Conservation (phyloP, 2,888 invertebrate species). For the Artemia sp. region DNA sequence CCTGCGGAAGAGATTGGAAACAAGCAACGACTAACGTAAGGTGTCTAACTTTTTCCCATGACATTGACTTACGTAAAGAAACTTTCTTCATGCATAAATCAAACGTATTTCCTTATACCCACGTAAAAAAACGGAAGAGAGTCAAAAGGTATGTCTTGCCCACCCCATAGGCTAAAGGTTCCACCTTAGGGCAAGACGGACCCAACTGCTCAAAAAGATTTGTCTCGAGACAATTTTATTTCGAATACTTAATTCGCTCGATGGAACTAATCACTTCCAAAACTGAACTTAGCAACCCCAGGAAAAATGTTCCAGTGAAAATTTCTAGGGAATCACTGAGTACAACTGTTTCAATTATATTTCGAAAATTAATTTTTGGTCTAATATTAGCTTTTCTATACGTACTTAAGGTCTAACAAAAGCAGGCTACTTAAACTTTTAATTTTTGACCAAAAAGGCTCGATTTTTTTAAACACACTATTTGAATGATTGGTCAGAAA, state of each 20-base stretch:
- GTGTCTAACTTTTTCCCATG: neutral
- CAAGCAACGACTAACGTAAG: neutral
- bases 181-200: neutral
- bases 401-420: too few relatives aligned
- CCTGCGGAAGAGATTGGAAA: neutral
- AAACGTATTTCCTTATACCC: neutral
- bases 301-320: too few relatives aligned
- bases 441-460: too few relatives aligned
- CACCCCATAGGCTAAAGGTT: neutral
- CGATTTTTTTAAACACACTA: too few relatives aligned
- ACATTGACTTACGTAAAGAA: neutral
- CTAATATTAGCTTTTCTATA: too few relatives aligned
- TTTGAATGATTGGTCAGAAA: too few relatives aligned
- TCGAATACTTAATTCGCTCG: conserved; percentile 8
- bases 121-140: neutral
- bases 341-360: too few relatives aligned
- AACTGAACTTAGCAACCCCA: neutral
- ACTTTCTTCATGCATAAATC: neutral
- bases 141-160: conserved; percentile 6
- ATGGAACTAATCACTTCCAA: conserved; percentile 5
- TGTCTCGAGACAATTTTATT: neutral
- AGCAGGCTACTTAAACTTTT: too few relatives aligned
- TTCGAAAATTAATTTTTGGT: too few relatives aligned
- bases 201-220: neutral
- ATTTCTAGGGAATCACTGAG: too few relatives aligned